phyloP scores from a whole-genome alignment of 1,140 invertebrate genomes.

The Antheraea mylitta region DNA sequence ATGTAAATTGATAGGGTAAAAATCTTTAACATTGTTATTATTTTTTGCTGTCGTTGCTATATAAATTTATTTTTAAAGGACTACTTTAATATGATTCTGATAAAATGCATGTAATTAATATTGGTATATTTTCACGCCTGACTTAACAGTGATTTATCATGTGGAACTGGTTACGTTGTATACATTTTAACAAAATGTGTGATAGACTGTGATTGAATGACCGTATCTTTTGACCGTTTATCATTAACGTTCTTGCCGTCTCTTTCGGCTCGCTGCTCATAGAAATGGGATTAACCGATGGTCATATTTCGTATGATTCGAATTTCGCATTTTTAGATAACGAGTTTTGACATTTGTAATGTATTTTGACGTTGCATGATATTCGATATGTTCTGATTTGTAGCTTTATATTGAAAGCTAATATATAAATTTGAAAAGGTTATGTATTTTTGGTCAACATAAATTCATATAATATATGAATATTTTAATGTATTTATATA shows the following conservation, averaged over 20 bases:
- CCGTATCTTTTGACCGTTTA: slow-evolving; percentile 30
- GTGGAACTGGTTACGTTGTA: too few relatives aligned
- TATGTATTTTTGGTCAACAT: too few relatives aligned
- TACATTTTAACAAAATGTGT: not conserved
- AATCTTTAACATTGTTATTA: not conserved
- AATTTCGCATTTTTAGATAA: slow-evolving; percentile 10
- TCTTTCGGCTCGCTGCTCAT: slow-evolving; percentile 21
- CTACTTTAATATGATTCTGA: too few relatives aligned
- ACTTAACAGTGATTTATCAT: too few relatives aligned
- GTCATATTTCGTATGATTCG: slow-evolving; percentile 13
- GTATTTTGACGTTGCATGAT: not conserved
- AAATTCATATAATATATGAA: too few relatives aligned
- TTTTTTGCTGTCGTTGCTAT: not conserved
- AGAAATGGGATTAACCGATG: slow-evolving; percentile 22
- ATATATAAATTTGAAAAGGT: too few relatives aligned
- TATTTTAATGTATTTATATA: too few relatives aligned
- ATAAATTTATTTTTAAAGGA: too few relatives aligned
- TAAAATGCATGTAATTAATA: too few relatives aligned
- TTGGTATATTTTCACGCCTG: too few relatives aligned
- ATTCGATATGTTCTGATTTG: not conserved
- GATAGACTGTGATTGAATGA: slow-evolving; percentile 25
- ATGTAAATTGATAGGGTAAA: not conserved
- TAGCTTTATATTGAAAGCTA: not conserved
- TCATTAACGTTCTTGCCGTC: slow-evolving; percentile 23
- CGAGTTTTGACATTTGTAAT: not conserved